Percentiles rank a stretch among this genome's conserved stretches.
Evolutionary conservation across 2,888 invertebrate genomes (phyloP).

Genomic region (Diaperis boleti): DNA sequence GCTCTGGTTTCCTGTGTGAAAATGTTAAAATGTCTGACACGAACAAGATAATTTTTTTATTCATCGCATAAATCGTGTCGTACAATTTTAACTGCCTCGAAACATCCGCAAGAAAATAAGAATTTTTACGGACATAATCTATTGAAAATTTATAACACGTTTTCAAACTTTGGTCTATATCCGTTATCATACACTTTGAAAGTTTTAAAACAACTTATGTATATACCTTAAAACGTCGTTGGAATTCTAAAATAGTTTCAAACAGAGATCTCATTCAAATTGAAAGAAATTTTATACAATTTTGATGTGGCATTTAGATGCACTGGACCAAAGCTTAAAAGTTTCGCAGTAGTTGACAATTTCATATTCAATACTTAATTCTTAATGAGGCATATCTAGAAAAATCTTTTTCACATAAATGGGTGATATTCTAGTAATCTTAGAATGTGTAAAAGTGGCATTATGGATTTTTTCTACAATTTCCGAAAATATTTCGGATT

Average conservation of each 20-base stretch:
- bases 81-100: slow-evolving; percentile 2
- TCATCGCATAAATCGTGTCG: slow-evolving; percentile 11
- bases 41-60: slow-evolving; percentile 19
- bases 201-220: slow-evolving; percentile 52
- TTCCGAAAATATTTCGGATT: too few relatives aligned
- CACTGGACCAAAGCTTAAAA: background rate
- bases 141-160: slow-evolving; percentile 56
- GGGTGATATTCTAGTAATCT: too few relatives aligned
- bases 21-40: slow-evolving; percentile 9
- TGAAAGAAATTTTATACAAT: slow-evolving; percentile 13
- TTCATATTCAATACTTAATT: too few relatives aligned
- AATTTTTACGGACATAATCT: slow-evolving; percentile 35
- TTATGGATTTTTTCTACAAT: too few relatives aligned
- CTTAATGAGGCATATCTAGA: too few relatives aligned
- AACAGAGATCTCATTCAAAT: slow-evolving; percentile 39
- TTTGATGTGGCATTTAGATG: background rate
- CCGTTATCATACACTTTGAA: slow-evolving; percentile 54
- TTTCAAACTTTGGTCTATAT: slow-evolving; percentile 52
- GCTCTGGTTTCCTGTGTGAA: too few relatives aligned
- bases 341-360: background rate
- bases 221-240: slow-evolving; percentile 51
- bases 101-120: slow-evolving; percentile 29
- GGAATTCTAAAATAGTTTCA: slow-evolving; percentile 53
- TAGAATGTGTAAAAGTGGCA: too few relatives aligned
- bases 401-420: too few relatives aligned